A percentile compares a stretch with the other conserved stretches of the same genome.
Conservation (phyloP, 2,113 vertebrate genomes). For the Etheostoma cragini region DNA sequence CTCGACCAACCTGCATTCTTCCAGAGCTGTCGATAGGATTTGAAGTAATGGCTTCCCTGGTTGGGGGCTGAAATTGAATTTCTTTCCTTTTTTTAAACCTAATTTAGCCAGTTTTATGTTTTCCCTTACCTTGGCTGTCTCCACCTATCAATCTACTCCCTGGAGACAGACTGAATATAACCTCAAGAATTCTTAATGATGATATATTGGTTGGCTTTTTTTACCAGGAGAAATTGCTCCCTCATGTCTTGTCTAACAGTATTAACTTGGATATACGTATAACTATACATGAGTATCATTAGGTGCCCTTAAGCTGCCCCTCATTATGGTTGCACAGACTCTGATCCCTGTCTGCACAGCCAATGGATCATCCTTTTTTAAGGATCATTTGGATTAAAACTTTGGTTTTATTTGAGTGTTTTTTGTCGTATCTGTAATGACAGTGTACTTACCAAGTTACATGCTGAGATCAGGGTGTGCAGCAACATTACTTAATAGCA, state of each 20-base stretch:
- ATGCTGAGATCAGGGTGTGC: neutral
- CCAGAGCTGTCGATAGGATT: conserved; percentile 33
- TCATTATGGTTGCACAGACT: conserved; percentile 2
- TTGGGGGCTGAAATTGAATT: conserved; percentile 54
- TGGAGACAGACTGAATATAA: conserved; percentile 34
- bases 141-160: conserved; percentile 62
- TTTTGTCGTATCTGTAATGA: neutral
- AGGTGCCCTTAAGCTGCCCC: conserved; percentile 22
- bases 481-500: neutral
- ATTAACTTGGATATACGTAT: conserved; percentile 22
- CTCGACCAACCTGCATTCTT: conserved; percentile 24
- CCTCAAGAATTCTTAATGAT: conserved; percentile 41
- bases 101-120: conserved; percentile 62
- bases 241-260: conserved; percentile 7
- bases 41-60: conserved; percentile 35
- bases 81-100: conserved; percentile 40
- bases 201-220: conserved; percentile 30
- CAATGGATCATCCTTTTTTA: neutral
- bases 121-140: neutral
- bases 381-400: neutral
- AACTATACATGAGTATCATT: conserved; percentile 24
- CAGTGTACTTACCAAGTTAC: neutral
- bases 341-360: neutral
- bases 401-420: neutral
- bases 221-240: conserved; percentile 33